These are phyloP conservation scores for Andrena minutula DNA, from an alignment of 2,888 invertebrate genomes.

Conservation along the genomic window DNA sequence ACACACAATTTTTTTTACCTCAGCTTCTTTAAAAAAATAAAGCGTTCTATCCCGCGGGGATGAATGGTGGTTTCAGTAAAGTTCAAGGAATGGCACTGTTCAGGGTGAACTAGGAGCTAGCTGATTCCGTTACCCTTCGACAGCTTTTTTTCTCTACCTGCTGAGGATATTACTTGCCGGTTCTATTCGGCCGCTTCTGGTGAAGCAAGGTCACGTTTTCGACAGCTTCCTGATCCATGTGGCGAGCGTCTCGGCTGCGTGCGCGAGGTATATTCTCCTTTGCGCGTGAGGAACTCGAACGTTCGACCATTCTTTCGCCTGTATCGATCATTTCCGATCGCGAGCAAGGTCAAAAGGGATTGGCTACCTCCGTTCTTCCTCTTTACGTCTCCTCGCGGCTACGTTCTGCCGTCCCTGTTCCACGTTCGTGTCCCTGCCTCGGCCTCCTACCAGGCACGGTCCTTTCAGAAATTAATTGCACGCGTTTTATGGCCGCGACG, in stretches of 20 bases:
- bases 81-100: conserved; percentile 20
- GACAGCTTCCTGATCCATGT: conserved; percentile 72
- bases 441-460: conserved; percentile 11
- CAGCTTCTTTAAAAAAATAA: background rate
- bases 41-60: no score
- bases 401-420: conserved; percentile 16
- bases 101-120: conserved; percentile 24
- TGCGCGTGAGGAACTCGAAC: conserved; percentile 44
- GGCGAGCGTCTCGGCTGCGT: conserved; percentile 32
- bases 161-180: conserved; percentile 28
- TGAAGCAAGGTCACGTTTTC: conserved; percentile 67
- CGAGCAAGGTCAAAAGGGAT: conserved; percentile 76
- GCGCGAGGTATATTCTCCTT: conserved; percentile 15
- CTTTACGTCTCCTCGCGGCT: conserved; percentile 10
- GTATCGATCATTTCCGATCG: conserved; percentile 72
- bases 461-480: conserved; percentile 36
- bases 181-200: conserved; percentile 60
- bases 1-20: no score
- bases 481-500: conserved; percentile 8
- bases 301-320: conserved; percentile 29
- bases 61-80: background rate
- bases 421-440: background rate
- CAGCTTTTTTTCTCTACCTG: conserved; percentile 25
- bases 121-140: conserved; percentile 14
- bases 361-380: conserved; percentile 63